These are phyloP conservation scores for Scortum barcoo DNA, from an alignment of 2,113 vertebrate genomes.

Conservation along the genomic window DNA sequence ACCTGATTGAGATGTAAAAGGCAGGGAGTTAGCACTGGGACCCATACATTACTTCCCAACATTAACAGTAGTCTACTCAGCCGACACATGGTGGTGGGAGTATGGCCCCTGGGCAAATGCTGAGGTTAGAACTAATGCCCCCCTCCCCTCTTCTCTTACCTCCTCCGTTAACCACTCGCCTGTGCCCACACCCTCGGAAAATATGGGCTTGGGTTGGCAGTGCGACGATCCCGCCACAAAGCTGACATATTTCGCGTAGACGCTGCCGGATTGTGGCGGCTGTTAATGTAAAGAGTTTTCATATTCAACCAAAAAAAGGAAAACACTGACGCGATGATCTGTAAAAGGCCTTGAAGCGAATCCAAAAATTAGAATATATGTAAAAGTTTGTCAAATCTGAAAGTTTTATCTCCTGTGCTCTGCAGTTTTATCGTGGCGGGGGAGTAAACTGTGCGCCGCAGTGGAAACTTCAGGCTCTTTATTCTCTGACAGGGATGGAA, in stretches of 20 bases:
- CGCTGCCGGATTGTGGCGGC: slow-evolving; percentile 38
- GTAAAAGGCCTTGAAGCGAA: neutral
- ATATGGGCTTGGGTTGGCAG: slow-evolving; percentile 53
- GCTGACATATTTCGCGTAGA: slow-evolving; percentile 52
- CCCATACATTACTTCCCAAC: slow-evolving; percentile 80
- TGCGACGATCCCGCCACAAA: slow-evolving; percentile 32
- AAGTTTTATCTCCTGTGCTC: neutral
- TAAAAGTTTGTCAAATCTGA: slow-evolving; percentile 8
- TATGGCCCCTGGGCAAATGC: slow-evolving; percentile 61
- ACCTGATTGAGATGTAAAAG: slow-evolving; percentile 86
- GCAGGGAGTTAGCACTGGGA: slow-evolving; percentile 82
- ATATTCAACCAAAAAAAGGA: slow-evolving; percentile 30
- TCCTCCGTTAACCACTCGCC: slow-evolving; percentile 49
- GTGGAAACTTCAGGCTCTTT: slow-evolving; percentile 1
- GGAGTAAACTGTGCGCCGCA: slow-evolving; percentile 21
- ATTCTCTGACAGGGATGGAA: neutral
- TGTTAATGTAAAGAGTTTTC: slow-evolving; percentile 63
- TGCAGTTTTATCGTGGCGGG: neutral
- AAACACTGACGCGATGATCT: slow-evolving; percentile 21
- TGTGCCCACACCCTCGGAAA: slow-evolving; percentile 67
- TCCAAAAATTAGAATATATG: slow-evolving; percentile 32
- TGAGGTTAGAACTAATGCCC: slow-evolving; percentile 78
- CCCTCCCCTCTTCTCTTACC: too few relatives aligned
- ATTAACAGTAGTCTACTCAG: slow-evolving; percentile 82
- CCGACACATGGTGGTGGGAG: slow-evolving; percentile 74